Evolutionary conservation across 2,888 invertebrate species (phyloP).

Genomic region (Andrena chrysosceles): DNA sequence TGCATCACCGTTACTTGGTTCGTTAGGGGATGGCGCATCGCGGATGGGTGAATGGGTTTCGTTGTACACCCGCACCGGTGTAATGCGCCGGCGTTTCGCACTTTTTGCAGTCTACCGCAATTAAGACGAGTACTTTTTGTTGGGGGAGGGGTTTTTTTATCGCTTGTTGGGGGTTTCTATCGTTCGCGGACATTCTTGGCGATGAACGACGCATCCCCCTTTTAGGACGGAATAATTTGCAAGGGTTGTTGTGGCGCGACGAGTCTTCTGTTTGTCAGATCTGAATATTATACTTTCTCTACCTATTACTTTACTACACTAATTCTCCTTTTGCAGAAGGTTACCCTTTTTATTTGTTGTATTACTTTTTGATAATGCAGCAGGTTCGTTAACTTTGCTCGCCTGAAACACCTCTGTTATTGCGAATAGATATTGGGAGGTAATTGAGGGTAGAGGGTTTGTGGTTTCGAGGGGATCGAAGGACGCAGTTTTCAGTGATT

Average conservation of each 20-base stretch:
- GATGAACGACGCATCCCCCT: background rate
- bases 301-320: too few species aligned
- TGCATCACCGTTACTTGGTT: constrained; percentile 5
- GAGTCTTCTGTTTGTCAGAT: background rate
- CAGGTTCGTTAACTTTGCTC: too few species aligned
- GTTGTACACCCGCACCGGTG: background rate
- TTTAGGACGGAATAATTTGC: background rate
- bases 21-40: constrained; percentile 4
- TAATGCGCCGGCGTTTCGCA: constrained; percentile 17
- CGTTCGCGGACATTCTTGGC: background rate
- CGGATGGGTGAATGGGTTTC: constrained; percentile 19
- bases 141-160: background rate
- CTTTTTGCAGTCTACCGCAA: background rate
- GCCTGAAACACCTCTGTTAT: too few species aligned
- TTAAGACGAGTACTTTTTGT: constrained; percentile 4
- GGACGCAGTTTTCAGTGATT: too few species aligned
- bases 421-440: too few species aligned
- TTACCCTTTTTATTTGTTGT: too few species aligned
- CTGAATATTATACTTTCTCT: background rate
- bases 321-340: too few species aligned
- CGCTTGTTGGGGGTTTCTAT: background rate
- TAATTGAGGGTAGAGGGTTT: too few species aligned
- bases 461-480: too few species aligned
- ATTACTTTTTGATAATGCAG: too few species aligned
- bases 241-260: background rate